Base-by-base conservation (phyloP, 23 tunicate species). In the Pegea sp. region DNA sequence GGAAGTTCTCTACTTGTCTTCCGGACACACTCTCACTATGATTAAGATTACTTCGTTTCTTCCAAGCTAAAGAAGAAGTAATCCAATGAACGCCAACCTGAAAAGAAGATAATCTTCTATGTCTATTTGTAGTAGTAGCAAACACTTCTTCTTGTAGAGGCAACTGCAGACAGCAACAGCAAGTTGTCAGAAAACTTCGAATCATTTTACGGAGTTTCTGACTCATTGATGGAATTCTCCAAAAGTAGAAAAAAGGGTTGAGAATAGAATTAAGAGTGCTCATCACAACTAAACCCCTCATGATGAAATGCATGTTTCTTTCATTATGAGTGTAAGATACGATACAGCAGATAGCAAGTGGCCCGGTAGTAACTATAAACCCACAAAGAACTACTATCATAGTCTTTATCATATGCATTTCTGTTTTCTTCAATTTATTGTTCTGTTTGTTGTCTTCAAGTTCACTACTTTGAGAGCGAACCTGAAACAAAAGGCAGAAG, bases 231-330 rank as follows among this genome's bases (percentile, higher is more conserved):
- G 86, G 86, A 24, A 75, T 66, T 1, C 86, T 29, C 63, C 71
- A 75, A 53, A 75, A 75, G 42, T 75, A 75, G 48, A 75, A 75
- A 34, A 75, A 49, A 5, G 86, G 86, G 38, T 75, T 75, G 50
- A 75, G 63, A 32, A 75, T 75, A 8, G 86, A 75, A 68, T 75
- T 75, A 25, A 75, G 19, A 24, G 73, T 75, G 42, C 73, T 58
- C 42, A 75, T 59, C 0, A 75, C 72, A 8, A 75, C 86, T 56
- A 75, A 43, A 4, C 56, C 74, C 25, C 86, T 48, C 86, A 75
- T 75, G 3, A 60, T 34, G 34, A 44, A 42, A 44, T 75, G 86
- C 32, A 75, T 48, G 3, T 52, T 24, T 13, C 86, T 64, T 5
- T 22, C 57, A 31, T 75, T 75, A 57, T 75, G 29, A 27, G 61